A percentile compares a stretch with the other conserved stretches of the same genome.
Conservation (phyloP, 2,797 vertebrate species). For the Antennarius maculatus region DNA sequence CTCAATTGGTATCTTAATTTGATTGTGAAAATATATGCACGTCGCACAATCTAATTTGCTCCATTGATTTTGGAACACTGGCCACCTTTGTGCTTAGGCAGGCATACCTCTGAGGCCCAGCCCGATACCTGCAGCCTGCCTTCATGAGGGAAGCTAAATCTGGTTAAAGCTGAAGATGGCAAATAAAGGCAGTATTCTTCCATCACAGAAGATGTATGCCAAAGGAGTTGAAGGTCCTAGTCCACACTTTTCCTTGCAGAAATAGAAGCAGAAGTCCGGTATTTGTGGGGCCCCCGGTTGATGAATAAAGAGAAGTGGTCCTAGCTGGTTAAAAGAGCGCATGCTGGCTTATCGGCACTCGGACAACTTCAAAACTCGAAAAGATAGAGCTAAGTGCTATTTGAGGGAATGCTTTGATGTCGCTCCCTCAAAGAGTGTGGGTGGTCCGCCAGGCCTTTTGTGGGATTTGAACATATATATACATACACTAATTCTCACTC, state of each 20-base stretch:
- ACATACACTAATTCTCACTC: slow-evolving; percentile 50
- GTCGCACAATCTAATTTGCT: slow-evolving; percentile 70
- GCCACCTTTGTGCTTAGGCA: slow-evolving; percentile 67
- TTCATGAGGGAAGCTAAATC: slow-evolving; percentile 67
- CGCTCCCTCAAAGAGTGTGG: slow-evolving; percentile 58
- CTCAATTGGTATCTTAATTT: slow-evolving; percentile 74
- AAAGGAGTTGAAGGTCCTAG: slow-evolving; percentile 41
- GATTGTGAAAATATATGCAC: slow-evolving; percentile 73
- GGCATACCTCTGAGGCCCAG: slow-evolving; percentile 49
- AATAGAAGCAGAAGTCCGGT: slow-evolving; percentile 50
- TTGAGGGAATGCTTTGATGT: slow-evolving; percentile 70
- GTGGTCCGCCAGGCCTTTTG: slow-evolving; percentile 64
- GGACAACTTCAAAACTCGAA: slow-evolving; percentile 53
- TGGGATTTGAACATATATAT: slow-evolving; percentile 58
- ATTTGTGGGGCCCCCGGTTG: slow-evolving; percentile 49
- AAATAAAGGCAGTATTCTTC: slow-evolving; percentile 64
- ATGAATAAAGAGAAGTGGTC: slow-evolving; percentile 61
- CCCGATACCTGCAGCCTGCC: slow-evolving; percentile 39
- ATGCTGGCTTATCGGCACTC: slow-evolving; percentile 64
- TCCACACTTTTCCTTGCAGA: slow-evolving; percentile 38
- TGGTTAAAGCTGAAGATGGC: slow-evolving; percentile 51
- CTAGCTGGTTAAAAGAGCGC: slow-evolving; percentile 50
- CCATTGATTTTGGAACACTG: slow-evolving; percentile 61
- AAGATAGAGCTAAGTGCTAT: slow-evolving; percentile 46
- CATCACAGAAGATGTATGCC: slow-evolving; percentile 43